Conservation (phyloP, 2,797 vertebrate species). For the Eptatretus atami region DNA sequence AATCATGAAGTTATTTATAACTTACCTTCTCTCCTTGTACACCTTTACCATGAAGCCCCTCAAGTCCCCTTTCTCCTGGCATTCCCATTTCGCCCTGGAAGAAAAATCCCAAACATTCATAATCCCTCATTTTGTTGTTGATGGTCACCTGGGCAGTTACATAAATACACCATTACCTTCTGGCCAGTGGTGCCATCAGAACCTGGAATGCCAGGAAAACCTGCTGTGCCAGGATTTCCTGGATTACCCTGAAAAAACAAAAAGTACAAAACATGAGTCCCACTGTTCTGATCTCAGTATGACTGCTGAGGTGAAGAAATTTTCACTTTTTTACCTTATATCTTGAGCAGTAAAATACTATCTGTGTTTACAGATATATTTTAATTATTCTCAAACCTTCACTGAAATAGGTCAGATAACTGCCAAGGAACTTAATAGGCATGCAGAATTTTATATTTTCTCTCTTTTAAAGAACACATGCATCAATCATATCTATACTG, state of each 20-base stretch:
- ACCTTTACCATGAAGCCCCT: neutral
- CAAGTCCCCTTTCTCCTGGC: neutral
- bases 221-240: slow-evolving; percentile 20
- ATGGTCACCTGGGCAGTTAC: neutral
- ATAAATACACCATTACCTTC: slow-evolving; percentile 20
- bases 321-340: no score
- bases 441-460: no score
- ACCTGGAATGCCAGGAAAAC: slow-evolving; percentile 22
- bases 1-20: no score
- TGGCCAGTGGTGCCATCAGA: slow-evolving; percentile 20
- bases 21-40: slow-evolving; percentile 2
- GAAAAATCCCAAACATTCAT: neutral
- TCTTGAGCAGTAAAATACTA: no score
- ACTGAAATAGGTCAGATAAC: no score
- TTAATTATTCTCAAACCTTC: no score
- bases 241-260: slow-evolving; percentile 21
- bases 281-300: neutral
- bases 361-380: no score
- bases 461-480: no score
- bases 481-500: no score
- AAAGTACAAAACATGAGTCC: slow-evolving; percentile 6
- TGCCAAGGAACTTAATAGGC: no score
- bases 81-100: slow-evolving; percentile 1
- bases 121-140: neutral
- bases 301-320: neutral